phyloP scores from a whole-genome alignment of 1,140 invertebrate genomes.

The silkworm (Bombyx mori) region ASM3026992v2 NC_085116.1:3159501-3160000 shows the following conservation, averaged over 20 bases:
- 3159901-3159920: slow-evolving; percentile 78
- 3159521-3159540: slow-evolving; percentile 69
- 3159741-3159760: slow-evolving; percentile 77
- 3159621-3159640: slow-evolving; percentile 77
- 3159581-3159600: slow-evolving; percentile 67
- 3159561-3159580: slow-evolving; percentile 74
- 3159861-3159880: slow-evolving; percentile 72
- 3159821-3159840: slow-evolving; percentile 90
- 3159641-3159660: slow-evolving; percentile 72
- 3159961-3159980: slow-evolving; percentile 77
- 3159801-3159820: slow-evolving; percentile 82
- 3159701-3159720: slow-evolving; percentile 80
- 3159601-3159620: slow-evolving; percentile 68
- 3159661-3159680: slow-evolving; percentile 71
- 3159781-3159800: slow-evolving; percentile 80
- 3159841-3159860: slow-evolving; percentile 76
- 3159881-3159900: slow-evolving; percentile 81
- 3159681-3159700: slow-evolving; percentile 68
- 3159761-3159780: slow-evolving; percentile 82
- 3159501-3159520: slow-evolving; percentile 75
- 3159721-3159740: slow-evolving; percentile 87
- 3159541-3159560: slow-evolving; percentile 71
- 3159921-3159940: slow-evolving; percentile 72
- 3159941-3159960: slow-evolving; percentile 54
- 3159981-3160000: slow-evolving; percentile 76